Base-by-base conservation (phyloP, 1,140 invertebrate genomes). In the Ruditapes philippinarum region DNA sequence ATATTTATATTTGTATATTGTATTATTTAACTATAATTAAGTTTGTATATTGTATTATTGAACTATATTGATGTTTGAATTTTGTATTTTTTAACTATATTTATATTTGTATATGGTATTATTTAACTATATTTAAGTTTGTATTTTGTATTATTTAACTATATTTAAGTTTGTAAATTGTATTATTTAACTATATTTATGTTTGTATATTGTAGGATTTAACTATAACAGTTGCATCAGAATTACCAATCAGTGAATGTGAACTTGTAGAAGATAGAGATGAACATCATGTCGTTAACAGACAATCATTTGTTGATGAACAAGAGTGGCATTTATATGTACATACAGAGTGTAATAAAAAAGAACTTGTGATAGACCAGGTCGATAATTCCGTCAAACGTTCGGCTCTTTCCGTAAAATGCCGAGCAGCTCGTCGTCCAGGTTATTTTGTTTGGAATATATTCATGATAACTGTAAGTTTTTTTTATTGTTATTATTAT, bases 361-460 rank as follows among this genome's bases (percentile, higher is more conserved):
- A 93, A 83, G 94, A 95, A 80, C 91, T 95, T 40, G 93, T 94
- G 22, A 94, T 95, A 74, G 95, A 95, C 81, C 93, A 95, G 74
- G 93, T 93, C 33, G 95, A 96, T 80, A 93, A 93, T 28, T 92
- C 91, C 78, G 93, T 95, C 33, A 91, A 93, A 45, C 91, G 94
- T 25, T 94, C 95, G 85, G 94, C 95, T 65, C 91, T 95, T 54
- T 95, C 94, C 79, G 95, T 95, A 31, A 95, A 94, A 84, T 96
- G 95, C 90, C 93, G 94, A 79, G 95, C 95, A 49, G 95, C 94
- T 0, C 79, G 95, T 65, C 85, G 94, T n/a, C 95, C 94, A 2
- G 95, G 94, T 11, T 96, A 95, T 91, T 96, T 96, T 91, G 94
- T 96, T 22, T 95, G 95, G 95, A 96, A 96, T 92, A 96, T 96